Evolutionary conservation across 2,113 vertebrate species (phyloP).

Genomic region (Paramormyrops kingsleyae): DNA sequence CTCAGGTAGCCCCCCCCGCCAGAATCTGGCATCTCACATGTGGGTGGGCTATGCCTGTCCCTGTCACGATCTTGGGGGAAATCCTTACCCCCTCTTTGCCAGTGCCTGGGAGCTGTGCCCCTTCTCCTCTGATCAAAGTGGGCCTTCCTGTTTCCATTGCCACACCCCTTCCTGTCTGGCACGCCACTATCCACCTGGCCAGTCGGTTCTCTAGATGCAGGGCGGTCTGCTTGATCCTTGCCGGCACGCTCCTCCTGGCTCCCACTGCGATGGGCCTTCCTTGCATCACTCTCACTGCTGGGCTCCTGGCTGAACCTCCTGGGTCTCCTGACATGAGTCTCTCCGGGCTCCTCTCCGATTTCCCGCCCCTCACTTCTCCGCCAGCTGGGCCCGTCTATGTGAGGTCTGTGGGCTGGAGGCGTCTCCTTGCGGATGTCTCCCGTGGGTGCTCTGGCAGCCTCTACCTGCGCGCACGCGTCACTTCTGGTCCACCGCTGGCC

Average conservation of each 20-base stretch:
- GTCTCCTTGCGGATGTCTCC: conserved; percentile 13
- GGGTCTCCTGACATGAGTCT: conserved; percentile 36
- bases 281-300: conserved; percentile 32
- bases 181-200: conserved; percentile 21
- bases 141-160: conserved; percentile 25
- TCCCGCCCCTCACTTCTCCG: conserved; percentile 25
- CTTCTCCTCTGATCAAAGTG: conserved; percentile 51
- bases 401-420: conserved; percentile 31
- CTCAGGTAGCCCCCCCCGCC: conserved; percentile 31
- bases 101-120: conserved; percentile 52
- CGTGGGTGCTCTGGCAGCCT: conserved; percentile 25
- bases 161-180: conserved; percentile 31
- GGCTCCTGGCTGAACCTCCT: conserved; percentile 44
- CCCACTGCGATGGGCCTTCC: conserved; percentile 25
- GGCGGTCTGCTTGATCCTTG: conserved; percentile 10
- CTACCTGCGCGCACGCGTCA: conserved; percentile 36
- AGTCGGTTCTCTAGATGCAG: conserved; percentile 20
- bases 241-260: conserved; percentile 18
- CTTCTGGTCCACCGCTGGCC: conserved; percentile 63
- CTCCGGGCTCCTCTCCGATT: conserved; percentile 19
- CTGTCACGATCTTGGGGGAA: conserved; percentile 53
- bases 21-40: background rate
- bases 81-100: conserved; percentile 61
- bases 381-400: conserved; percentile 38
- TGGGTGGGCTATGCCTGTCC: conserved; percentile 39